Conservation (phyloP, 2,888 invertebrate genomes). For the Nephrocerus scutellatus region DNA sequence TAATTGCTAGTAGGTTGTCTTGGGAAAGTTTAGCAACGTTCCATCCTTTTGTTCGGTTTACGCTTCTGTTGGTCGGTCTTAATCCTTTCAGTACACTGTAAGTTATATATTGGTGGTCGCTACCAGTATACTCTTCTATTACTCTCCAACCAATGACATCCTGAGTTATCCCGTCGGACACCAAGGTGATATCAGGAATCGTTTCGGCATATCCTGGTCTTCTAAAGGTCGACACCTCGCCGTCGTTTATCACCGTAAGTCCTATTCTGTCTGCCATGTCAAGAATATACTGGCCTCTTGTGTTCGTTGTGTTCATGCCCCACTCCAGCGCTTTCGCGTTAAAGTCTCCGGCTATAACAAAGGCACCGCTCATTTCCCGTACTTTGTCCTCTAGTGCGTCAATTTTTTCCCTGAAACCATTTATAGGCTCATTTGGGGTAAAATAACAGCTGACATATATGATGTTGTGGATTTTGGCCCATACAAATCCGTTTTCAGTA, state of each 20-base stretch:
- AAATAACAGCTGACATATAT: neutral
- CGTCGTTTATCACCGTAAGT: slow-evolving; percentile 1
- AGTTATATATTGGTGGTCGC: no score
- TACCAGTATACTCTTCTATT: neutral
- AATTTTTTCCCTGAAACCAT: slow-evolving; percentile 1
- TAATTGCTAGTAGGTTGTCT: no score
- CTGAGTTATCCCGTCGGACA: neutral
- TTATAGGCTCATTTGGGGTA: slow-evolving; percentile 1
- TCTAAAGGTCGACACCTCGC: slow-evolving; percentile 6
- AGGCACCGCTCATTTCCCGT: neutral
- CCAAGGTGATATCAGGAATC: slow-evolving; percentile 6
- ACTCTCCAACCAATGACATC: neutral
- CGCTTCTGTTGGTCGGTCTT: no score
- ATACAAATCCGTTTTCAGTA: neutral
- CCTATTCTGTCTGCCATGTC: slow-evolving; percentile 2
- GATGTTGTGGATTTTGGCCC: neutral
- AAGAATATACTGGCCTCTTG: slow-evolving; percentile 1
- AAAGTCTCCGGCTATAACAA: slow-evolving; percentile 1
- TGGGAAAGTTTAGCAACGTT: no score
- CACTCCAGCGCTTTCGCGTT: slow-evolving; percentile 3
- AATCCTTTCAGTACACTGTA: no score
- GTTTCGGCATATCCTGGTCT: slow-evolving; percentile 3
- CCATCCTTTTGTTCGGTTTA: no score
- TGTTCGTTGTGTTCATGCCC: no score
- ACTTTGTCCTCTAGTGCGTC: slow-evolving; percentile 2